These are phyloP conservation scores for Rhagophthalmus giganteus DNA, from an alignment of 2,888 invertebrate species.

Conservation along the genomic window DNA sequence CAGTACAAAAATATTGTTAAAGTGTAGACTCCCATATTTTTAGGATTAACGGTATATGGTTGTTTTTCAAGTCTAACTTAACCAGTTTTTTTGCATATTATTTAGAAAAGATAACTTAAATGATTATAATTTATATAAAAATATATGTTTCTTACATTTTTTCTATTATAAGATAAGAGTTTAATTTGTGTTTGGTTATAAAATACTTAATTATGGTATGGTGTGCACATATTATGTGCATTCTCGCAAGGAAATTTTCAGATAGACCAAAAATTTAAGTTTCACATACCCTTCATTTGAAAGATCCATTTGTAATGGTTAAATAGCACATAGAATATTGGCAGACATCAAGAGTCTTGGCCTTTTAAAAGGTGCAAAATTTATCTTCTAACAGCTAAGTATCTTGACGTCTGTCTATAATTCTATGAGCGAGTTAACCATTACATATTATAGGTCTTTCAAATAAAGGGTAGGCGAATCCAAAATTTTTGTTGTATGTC, in stretches of 20 bases:
- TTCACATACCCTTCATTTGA: too few relatives aligned
- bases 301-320: too few relatives aligned
- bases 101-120: conserved; percentile 36
- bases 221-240: conserved; percentile 5
- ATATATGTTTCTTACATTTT: conserved; percentile 40
- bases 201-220: conserved; percentile 1
- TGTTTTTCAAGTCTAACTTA: conserved; percentile 33
- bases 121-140: conserved; percentile 36
- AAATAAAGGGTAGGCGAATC: too few relatives aligned
- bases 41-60: conserved; percentile 48
- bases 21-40: conserved; percentile 44
- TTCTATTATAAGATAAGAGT: conserved; percentile 36
- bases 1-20: conserved; percentile 52
- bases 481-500: too few relatives aligned
- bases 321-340: too few relatives aligned
- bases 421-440: too few relatives aligned
- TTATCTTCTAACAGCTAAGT: too few relatives aligned
- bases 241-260: conserved; percentile 13
- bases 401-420: too few relatives aligned
- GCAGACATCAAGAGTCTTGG: too few relatives aligned
- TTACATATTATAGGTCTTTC: too few relatives aligned
- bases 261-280: too few relatives aligned
- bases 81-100: conserved; percentile 30
- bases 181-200: conserved; percentile 29
- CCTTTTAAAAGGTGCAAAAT: too few relatives aligned